Conservation (phyloP, 2,113 vertebrate species). For the Anseranas semipalmata region DNA sequence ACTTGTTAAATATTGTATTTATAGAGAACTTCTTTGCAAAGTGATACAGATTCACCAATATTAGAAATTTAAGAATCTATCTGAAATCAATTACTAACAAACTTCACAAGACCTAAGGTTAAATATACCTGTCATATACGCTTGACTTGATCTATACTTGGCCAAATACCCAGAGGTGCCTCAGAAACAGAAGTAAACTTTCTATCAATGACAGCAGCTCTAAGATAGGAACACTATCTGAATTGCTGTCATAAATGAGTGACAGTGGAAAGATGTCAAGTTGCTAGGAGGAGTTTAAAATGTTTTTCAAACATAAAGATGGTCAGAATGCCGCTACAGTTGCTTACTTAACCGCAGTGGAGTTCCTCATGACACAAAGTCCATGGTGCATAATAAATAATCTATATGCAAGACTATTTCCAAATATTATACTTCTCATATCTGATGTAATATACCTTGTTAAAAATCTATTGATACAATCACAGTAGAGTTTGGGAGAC, state of each 20-base stretch:
- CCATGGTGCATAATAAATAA: not conserved
- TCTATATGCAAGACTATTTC: not conserved
- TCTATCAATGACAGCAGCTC: not conserved
- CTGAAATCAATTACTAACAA: not conserved
- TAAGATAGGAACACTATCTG: not conserved
- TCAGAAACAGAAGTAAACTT: not conserved
- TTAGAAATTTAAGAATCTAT: not conserved
- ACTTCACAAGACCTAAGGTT: not conserved
- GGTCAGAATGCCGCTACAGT: not conserved
- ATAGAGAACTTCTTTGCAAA: not conserved
- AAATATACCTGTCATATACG: not conserved
- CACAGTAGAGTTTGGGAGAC: not conserved
- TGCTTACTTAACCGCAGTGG: not conserved
- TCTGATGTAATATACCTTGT: not conserved
- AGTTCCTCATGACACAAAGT: not conserved
- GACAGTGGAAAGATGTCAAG: not conserved
- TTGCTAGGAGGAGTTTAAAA: not conserved
- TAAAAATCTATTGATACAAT: not conserved
- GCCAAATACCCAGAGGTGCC: not conserved
- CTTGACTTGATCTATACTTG: not conserved
- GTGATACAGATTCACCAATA: not conserved
- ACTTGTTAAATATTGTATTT: not conserved
- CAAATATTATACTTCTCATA: not conserved
- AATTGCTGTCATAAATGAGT: not conserved
- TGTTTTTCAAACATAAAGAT: not conserved